Evolutionary conservation across 2,888 invertebrate genomes (phyloP), one percentile per base, ranked within the genome.

Genomic region (Notodonta ziczac): DNA sequence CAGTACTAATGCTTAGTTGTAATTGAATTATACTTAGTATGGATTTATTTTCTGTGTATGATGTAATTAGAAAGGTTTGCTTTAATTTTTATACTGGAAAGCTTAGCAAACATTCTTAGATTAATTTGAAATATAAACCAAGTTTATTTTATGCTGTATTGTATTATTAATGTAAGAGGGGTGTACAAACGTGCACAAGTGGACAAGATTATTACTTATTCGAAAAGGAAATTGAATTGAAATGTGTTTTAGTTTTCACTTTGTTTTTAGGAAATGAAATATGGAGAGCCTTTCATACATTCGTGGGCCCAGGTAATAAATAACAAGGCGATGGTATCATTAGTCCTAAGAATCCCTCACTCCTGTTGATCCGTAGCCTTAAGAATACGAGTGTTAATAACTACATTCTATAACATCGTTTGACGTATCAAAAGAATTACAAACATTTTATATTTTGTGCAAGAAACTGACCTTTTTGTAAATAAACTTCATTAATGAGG

Each of bases 1-100:
- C 51, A 63, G 71, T 78, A 75, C 75, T 76, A 77, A 67, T 66
- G 77, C 78, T 80, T 78, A 65, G 67, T 73, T 73, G 76, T 78
- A 75, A 78, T 76, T 74, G 71, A 67, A 60, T 74, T 73, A 0
- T 67, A 61, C 62, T 65, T 59, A 44, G 44, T 16, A 39, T 44
- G 39, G 24, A 24, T 53, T 40, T 54, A 16, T 50, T 48, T 66
- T 63, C 24, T 64, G 62, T 63, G 42, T 65, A 60, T 66, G 39
- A 44, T 59, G 48, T 62, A 54, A 51, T 40, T 48, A 14, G n/a
- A 32, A 54, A 65, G 32, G 56, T 63, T n/a, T 46, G 57, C 42
- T 46, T 59, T 24, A 53, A 61, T 16, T 48, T 6, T 59, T n/a
- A 57, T 63, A 50, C 5, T 56, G 56, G 14, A 55, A 56, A 59